Base-by-base conservation (phyloP, 2,113 vertebrate species). In the Salvelinus fontinalis region DNA sequence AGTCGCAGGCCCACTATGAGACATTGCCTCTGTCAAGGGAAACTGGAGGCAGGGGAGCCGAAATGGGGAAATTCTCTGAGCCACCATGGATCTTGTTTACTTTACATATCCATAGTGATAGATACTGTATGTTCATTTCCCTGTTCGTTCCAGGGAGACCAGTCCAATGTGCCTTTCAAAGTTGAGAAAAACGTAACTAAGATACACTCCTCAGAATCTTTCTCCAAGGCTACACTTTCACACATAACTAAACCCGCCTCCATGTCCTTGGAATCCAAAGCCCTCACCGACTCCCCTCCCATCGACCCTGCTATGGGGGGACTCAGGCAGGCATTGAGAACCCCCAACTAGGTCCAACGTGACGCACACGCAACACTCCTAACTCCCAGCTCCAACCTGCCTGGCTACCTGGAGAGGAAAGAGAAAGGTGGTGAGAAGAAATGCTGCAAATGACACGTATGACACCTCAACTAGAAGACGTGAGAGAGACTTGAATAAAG, bases 371-470 rank as follows among this genome's bases (percentile, higher is more conserved):
- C 54, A 18, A 2, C 59, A n/a, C 59, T 62, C 59, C 18, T 0
- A 62, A 11, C 59, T 62, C 6, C 70, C 51, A 11, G 48, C 49
- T 24, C 16, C 39, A 67, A n/a, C 11, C 16, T 62, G 7, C 5
- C 20, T 24, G 14, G 4, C n/a, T 44, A 24, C 5, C 8, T 70
- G 77, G 62, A 66, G 34, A 34, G 34, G 34, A 34, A 34, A 34
- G 26, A 4, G 26, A 29, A 0, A 2, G 24, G 24, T 22, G 62
- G 0, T 16, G 62, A 14, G 64, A 66, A 78, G 84, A 72, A 81
- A 83, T 84, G 0, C 34, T 67, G 87, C 26, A 90, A 89, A 90
- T 90, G 84, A 88, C 71, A 86, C 79, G 80, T 83, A 85, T 86
- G 83, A 81, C 90, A 90, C 89, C 80, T 83, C 74, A 18, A 34